These are phyloP conservation scores for Rhopalosiphum maidis DNA, from an alignment of 1,140 invertebrate species.

Conservation along the genomic window DNA sequence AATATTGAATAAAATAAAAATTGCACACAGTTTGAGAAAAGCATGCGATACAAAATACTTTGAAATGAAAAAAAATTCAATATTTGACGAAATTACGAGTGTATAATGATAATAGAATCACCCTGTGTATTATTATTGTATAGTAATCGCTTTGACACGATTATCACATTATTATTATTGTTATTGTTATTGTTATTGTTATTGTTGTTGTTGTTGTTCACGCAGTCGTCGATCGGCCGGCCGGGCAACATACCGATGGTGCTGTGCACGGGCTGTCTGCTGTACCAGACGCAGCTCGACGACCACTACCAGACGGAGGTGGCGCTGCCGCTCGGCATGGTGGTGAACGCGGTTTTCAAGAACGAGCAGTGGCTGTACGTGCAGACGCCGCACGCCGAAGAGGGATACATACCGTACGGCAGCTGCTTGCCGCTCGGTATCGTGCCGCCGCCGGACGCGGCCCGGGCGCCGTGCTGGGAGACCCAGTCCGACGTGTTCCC, in stretches of 20 bases:
- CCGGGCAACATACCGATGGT: slow-evolving; percentile 84
- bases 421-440: slow-evolving; percentile 79
- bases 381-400: slow-evolving; percentile 81
- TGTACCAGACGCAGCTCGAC: slow-evolving; percentile 75
- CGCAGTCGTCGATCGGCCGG: slow-evolving; percentile 72
- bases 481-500: slow-evolving; percentile 80
- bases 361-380: slow-evolving; percentile 83
- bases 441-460: slow-evolving; percentile 64
- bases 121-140: no score
- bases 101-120: no score
- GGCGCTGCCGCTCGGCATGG: slow-evolving; percentile 77
- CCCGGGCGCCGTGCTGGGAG: slow-evolving; percentile 74
- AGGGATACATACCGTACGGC: slow-evolving; percentile 69
- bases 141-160: no score
- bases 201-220: background rate
- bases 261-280: slow-evolving; percentile 73
- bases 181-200: no score
- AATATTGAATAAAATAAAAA: no score
- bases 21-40: no score
- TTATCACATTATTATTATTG: no score
- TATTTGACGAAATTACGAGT: no score
- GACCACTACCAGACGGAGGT: slow-evolving; percentile 73
- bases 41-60: no score
- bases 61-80: no score
- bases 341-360: slow-evolving; percentile 84